Conservation (phyloP, 92 coral and sea anemone species). For the Scolanthus callimorphus region DNA sequence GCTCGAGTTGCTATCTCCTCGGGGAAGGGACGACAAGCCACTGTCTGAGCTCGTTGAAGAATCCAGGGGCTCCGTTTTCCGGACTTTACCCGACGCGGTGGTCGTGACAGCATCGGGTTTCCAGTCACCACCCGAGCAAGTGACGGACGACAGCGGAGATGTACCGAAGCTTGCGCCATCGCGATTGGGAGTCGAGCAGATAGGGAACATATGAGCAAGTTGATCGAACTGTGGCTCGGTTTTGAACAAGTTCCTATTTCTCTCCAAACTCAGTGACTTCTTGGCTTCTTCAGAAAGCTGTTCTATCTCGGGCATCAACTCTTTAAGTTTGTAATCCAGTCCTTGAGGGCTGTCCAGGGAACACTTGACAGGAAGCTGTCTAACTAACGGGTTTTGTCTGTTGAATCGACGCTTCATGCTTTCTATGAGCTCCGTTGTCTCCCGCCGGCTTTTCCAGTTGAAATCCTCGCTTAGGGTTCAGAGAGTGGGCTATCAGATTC, state of each 20-base stretch:
- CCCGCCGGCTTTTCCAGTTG: constrained; percentile 69
- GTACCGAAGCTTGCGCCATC: no score
- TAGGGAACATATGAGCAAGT: constrained; percentile 62
- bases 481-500: no score
- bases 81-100: background rate
- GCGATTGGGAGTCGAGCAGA: background rate
- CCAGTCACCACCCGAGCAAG: background rate
- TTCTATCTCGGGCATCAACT: constrained; percentile 53
- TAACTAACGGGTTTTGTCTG: constrained; percentile 5
- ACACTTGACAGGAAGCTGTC: background rate
- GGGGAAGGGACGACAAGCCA: background rate
- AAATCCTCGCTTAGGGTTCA: no score
- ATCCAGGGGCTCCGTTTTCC: constrained; percentile 10
- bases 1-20: background rate
- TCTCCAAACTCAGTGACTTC: constrained; percentile 59
- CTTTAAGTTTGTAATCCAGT: constrained; percentile 58
- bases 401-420: constrained; percentile 73
- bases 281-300: constrained; percentile 64
- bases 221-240: constrained; percentile 37
- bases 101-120: background rate
- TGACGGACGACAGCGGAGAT: background rate
- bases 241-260: constrained; percentile 51
- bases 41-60: constrained; percentile 18
- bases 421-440: constrained; percentile 61
- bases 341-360: background rate